Evolutionary conservation across 2,888 invertebrate species (phyloP).

Genomic region (Cybosia mesomella): DNA sequence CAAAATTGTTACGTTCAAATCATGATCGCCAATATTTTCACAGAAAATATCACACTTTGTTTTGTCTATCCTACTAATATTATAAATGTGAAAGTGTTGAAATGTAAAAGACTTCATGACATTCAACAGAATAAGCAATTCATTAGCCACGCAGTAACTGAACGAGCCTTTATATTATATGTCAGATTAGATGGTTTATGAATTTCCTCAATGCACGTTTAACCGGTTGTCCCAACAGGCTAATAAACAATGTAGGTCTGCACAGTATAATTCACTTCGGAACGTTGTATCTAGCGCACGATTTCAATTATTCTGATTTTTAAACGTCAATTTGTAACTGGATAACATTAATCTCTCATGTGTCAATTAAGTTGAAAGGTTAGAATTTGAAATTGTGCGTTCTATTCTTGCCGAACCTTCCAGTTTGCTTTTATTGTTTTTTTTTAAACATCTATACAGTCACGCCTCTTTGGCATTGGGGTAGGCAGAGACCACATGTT

Average conservation of each 20-base stretch:
- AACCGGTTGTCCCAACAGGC: slow-evolving; percentile 3
- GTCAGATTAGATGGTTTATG: slow-evolving; percentile 7
- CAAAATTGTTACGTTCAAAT: not conserved
- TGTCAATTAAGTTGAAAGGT: not conserved
- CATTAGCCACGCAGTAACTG: not conserved
- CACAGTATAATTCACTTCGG: slow-evolving; percentile 4
- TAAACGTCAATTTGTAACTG: not conserved
- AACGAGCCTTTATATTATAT: slow-evolving; percentile 1
- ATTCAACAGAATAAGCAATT: not conserved
- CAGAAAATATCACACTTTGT: not conserved
- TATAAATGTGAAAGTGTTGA: no score
- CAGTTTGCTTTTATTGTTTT: not conserved
- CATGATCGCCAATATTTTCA: not conserved
- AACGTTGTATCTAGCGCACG: not conserved
- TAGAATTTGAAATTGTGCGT: not conserved
- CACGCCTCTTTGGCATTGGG: no score
- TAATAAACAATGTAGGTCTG: slow-evolving; percentile 7
- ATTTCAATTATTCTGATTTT: not conserved
- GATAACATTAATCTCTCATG: not conserved
- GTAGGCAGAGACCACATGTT: no score
- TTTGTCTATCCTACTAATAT: no score
- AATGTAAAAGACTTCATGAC: not conserved
- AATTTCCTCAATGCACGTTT: not conserved
- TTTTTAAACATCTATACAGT: not conserved
- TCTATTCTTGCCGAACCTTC: slow-evolving; percentile 1